Base-by-base conservation (phyloP, 1,140 invertebrate species). In the Hyles euphorbiae region DNA sequence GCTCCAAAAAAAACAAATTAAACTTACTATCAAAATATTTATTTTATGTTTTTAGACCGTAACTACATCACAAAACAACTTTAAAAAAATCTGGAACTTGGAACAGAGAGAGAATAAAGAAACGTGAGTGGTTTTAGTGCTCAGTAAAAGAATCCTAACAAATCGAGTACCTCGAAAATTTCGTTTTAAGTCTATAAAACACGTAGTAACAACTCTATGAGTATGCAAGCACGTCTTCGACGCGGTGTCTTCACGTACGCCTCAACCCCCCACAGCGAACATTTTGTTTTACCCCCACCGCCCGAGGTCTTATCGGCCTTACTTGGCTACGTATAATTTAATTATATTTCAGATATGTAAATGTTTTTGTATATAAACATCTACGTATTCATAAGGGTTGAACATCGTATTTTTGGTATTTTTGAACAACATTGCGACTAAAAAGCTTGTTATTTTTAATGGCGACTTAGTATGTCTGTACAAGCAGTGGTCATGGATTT, bases 181-280 rank as follows among this genome's bases (percentile, higher is more conserved):
- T 22, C 22, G 22, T 22, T 22, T 22, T 2, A 22, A 22, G 22
- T 22, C 22, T 22, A 48, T 48, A 48, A 43, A 40, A 45, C 10
- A 34, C 36, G 61, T 69, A 51, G 9, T 70, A 60, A 52, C 75
- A 71, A 12, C 81, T 85, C 75, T 67, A 68, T 73, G 65, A 56
- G 64, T 5, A 67, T 83, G 46, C 56, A 3, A 34, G 34, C 73
- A 75, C 76, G 84, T 85, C 82, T 87, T 87, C 82, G 67, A 56
- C 60, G 58, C 71, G 76, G 70, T 81, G 82, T 87, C 84, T 87
- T 87, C 81, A 83, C 83, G 76, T 80, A 70, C 73, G 70, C 71
- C 69, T 71, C 72, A 74, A 77, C 71, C 72, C 72, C 68, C 67
- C 67, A 66, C 72, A 34, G 73, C 67, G 70, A 74, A 76, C 72